Evolutionary conservation across 1,140 invertebrate species (phyloP).

Genomic region (Microvelia longipes): DNA sequence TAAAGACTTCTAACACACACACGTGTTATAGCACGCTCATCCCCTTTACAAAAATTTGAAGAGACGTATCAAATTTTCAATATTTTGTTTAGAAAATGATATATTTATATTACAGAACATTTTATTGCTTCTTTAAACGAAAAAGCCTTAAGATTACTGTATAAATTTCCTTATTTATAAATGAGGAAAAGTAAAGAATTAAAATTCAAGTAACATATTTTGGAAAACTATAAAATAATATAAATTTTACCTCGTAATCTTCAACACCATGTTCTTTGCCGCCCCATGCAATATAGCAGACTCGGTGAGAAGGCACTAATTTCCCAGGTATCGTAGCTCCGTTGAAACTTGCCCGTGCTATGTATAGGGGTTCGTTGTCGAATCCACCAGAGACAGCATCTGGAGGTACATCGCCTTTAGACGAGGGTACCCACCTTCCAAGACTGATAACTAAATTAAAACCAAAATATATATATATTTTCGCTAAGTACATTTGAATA

Average conservation of each 20-base stretch:
- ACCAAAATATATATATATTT: not conserved
- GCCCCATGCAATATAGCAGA: conserved; percentile 61
- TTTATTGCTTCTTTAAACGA: no score
- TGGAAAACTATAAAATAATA: no score
- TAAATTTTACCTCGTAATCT: conserved; percentile 60
- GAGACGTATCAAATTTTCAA: no score
- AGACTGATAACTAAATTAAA: not conserved
- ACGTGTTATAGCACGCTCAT: no score
- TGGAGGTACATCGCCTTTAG: conserved; percentile 48
- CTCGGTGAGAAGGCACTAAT: conserved; percentile 48
- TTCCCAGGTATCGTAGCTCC: conserved; percentile 66
- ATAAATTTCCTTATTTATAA: no score
- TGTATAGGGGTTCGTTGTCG: conserved; percentile 54
- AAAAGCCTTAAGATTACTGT: no score
- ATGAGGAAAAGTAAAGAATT: no score
- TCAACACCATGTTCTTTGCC: conserved; percentile 54
- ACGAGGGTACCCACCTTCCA: conserved; percentile 44
- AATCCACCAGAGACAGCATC: conserved; percentile 54
- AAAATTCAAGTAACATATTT: no score
- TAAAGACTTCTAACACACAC: no score
- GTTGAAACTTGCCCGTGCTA: conserved; percentile 53
- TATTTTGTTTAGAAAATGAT: no score
- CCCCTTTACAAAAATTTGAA: no score
- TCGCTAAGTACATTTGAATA: not conserved
- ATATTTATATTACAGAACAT: no score